A percentile compares a stretch with the other conserved stretches of the same genome.
phyloP scores from a whole-genome alignment of 2,797 vertebrate species.

The Neosilurus hyrtlii region DNA sequence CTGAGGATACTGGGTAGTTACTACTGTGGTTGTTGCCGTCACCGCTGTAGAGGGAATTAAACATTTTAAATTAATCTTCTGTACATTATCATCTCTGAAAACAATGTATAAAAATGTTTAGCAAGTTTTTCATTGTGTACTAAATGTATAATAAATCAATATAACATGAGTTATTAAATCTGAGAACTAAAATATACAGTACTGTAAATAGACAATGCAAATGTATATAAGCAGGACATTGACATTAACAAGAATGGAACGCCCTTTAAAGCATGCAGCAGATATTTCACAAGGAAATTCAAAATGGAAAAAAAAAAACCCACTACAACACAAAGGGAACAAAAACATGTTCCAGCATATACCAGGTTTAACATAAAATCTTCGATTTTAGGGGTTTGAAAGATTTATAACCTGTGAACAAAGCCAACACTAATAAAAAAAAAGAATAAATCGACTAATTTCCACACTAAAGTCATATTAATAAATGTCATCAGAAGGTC shows the following conservation, averaged over 20 bases:
- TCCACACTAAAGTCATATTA: background rate
- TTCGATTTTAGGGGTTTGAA: background rate
- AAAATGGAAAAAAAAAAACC: background rate
- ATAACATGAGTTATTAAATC: background rate
- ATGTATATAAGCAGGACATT: background rate
- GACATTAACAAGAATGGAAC: background rate
- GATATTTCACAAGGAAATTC: conserved; percentile 7
- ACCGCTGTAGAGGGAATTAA: conserved; percentile 61
- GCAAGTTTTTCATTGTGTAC: background rate
- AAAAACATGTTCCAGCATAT: background rate
- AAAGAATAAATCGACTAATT: background rate
- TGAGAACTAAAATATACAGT: background rate
- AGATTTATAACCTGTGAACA: background rate
- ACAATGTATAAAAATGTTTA: too few relatives aligned
- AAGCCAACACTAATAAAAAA: background rate
- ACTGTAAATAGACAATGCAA: background rate
- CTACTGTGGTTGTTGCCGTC: conserved; percentile 67
- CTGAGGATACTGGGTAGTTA: conserved; percentile 66
- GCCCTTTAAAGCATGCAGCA: conserved; percentile 1
- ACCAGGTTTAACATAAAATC: background rate
- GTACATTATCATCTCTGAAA: background rate
- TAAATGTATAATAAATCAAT: background rate
- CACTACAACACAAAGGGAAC: background rate
- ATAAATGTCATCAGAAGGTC: background rate
- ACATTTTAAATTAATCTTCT: background rate